These are phyloP conservation scores for Mustela lutreola DNA, from an alignment of 2,113 vertebrate species.

Conservation along the genomic window DNA sequence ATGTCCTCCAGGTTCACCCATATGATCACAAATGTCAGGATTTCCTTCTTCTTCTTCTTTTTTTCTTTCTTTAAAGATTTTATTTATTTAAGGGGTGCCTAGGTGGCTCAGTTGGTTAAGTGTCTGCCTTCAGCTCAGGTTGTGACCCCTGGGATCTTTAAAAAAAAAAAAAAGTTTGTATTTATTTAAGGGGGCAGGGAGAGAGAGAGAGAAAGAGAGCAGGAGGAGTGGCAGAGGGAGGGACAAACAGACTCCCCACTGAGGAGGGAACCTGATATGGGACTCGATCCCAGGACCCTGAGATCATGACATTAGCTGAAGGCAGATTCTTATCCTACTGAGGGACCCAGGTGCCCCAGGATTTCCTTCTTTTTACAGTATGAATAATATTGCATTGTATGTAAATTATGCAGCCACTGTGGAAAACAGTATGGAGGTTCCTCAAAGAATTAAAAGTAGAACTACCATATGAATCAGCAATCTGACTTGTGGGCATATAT, in stretches of 20 bases:
- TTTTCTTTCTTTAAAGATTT: background rate
- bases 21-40: background rate
- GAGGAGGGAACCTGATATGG: background rate
- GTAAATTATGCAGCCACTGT: background rate
- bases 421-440: background rate
- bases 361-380: background rate
- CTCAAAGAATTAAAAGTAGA: background rate
- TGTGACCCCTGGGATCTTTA: no score
- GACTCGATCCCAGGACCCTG: background rate
- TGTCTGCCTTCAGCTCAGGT: no score
- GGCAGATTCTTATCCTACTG: background rate
- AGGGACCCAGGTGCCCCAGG: background rate
- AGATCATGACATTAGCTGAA: background rate
- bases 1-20: background rate
- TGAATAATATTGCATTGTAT: background rate
- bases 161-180: background rate
- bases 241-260: background rate
- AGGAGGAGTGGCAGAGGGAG: background rate
- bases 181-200: background rate
- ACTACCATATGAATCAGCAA: background rate
- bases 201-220: background rate
- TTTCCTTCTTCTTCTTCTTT: background rate
- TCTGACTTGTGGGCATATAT: background rate
- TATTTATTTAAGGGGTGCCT: no score
- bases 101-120: no score